A percentile compares a stretch with the other conserved stretches of the same genome.
Conservation (phyloP, 2,797 vertebrate species). For the Chelon labrosus region DNA sequence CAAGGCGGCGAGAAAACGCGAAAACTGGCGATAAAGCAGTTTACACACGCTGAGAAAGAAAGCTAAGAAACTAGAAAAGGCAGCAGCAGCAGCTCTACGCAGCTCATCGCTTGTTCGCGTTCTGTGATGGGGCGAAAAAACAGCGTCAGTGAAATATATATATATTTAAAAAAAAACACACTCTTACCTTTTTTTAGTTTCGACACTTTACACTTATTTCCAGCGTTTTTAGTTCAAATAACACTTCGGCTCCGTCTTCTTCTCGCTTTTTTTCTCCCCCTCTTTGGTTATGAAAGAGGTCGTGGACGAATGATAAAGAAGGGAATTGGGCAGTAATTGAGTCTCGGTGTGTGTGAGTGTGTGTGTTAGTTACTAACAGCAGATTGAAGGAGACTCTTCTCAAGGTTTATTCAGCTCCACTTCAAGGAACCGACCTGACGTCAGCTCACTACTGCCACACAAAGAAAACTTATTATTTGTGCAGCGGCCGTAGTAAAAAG, state of each 20-base stretch:
- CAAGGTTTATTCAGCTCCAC: conserved; percentile 97
- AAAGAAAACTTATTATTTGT: conserved; percentile 92
- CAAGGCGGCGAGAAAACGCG: conserved; percentile 52
- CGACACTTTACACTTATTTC: conserved; percentile 85
- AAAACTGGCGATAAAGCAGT: conserved; percentile 70
- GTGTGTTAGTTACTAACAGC: conserved; percentile 92
- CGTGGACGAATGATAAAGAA: conserved; percentile 89
- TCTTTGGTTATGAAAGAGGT: conserved; percentile 86
- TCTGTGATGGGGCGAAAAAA: conserved; percentile 67
- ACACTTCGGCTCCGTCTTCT: conserved; percentile 79
- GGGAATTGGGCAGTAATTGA: conserved; percentile 91
- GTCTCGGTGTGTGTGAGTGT: conserved; percentile 83
- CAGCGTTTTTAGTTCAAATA: conserved; percentile 74
- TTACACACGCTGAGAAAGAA: conserved; percentile 45
- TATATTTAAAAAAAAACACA: conserved; percentile 49
- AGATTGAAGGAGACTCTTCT: conserved; percentile 95
- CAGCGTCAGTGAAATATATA: conserved; percentile 71
- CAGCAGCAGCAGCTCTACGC: conserved; percentile 66
- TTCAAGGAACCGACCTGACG: conserved; percentile 97
- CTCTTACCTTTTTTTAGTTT: conserved; percentile 87
- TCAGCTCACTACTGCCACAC: conserved; percentile 91
- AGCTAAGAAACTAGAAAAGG: conserved; percentile 79
- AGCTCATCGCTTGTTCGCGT: conserved; percentile 73
- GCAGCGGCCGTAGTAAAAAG: conserved; percentile 64
- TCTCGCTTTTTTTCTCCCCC: conserved; percentile 78